Base-by-base conservation (phyloP, 2,797 vertebrate genomes). In the Clangula hyemalis region DNA sequence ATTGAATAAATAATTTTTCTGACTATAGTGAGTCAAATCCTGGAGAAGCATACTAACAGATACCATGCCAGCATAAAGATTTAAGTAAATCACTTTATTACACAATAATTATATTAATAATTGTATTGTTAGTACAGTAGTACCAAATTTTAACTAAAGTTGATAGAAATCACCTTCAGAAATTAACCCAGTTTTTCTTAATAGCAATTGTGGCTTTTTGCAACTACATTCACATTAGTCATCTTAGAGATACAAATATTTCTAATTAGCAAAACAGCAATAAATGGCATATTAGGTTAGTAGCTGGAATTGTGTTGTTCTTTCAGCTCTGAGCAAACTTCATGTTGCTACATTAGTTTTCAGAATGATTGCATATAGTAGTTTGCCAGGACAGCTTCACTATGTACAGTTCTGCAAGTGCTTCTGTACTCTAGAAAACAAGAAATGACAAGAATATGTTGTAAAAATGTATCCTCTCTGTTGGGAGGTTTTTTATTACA, bases 401-500 rank as follows among this genome's bases (percentile, higher is more conserved):
- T 32, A 8, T 7, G 28, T 78, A 58, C 32, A 76, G 57, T 89
- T 89, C 89, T 86, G 89, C 89, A 93, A 92, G 89, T 84, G 84
- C 83, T 91, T 94, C 89, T 95, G 91, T 91, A 85, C 80, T 89
- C 90, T 78, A 82, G 56, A 88, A 91, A 96, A 96, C 90, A 87
- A 93, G 81, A 94, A 94, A 94, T 87, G 87, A 92, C 81, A 91
- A 91, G 88, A 94, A 97, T 96, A 95, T 74, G 32, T 94, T 97
- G 95, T 97, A 97, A 97, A 97, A 97, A 94, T 93, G 89, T 94
- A 96, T 97, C 95, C 89, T 97, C 92, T 97, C 96, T 97, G 95
- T 87, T 96, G 93, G 95, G 95, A 97, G 96, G 94, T 66, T 95
- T 98, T 98, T 97, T 97, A 96, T 98, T 97, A 96, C 97, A 93